Percentiles rank a stretch among this genome's conserved stretches.
phyloP scores from a whole-genome alignment of 2,113 vertebrate genomes.

The Indicator indicator region DNA sequence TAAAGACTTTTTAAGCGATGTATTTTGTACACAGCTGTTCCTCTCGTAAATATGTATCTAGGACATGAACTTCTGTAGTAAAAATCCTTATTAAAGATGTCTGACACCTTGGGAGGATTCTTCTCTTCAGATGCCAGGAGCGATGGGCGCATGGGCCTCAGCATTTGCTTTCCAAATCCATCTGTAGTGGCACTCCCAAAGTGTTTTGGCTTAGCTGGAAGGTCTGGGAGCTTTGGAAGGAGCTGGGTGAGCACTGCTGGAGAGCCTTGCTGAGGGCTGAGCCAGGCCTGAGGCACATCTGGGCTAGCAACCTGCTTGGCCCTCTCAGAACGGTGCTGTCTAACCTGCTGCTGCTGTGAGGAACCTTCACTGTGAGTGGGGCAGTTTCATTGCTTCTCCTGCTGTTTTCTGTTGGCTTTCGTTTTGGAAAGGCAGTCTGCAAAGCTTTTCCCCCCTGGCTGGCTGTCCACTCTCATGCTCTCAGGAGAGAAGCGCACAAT shows the following conservation, averaged over 20 bases:
- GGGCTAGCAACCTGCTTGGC: not conserved
- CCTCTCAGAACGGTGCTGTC: conserved; percentile 34
- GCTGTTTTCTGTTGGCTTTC: not conserved
- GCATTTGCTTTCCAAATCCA: conserved; percentile 58
- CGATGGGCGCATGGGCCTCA: conserved; percentile 39
- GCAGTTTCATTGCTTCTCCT: conserved; percentile 28
- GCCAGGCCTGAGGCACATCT: conserved; percentile 11
- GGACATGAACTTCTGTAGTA: conserved; percentile 70
- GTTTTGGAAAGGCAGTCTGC: not conserved
- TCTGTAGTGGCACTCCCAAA: conserved; percentile 3
- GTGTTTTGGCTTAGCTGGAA: conserved; percentile 31
- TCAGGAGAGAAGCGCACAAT: conserved; percentile 55
- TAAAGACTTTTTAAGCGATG: conserved; percentile 74
- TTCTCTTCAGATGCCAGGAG: conserved; percentile 65
- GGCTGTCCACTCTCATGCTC: conserved; percentile 38
- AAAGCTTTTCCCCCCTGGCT: not conserved
- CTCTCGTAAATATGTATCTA: conserved; percentile 74
- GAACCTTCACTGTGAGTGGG: conserved; percentile 47
- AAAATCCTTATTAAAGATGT: conserved; percentile 72
- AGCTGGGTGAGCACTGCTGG: not conserved
- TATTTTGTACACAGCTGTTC: conserved; percentile 75
- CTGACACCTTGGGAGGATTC: conserved; percentile 67
- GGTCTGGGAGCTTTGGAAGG: conserved; percentile 24
- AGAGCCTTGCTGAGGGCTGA: not conserved
- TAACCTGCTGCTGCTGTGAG: conserved; percentile 32